A percentile compares a stretch with the other conserved stretches of the same genome.
phyloP scores from a whole-genome alignment of 1,140 invertebrate genomes.

The Bicyclus anynana region DNA sequence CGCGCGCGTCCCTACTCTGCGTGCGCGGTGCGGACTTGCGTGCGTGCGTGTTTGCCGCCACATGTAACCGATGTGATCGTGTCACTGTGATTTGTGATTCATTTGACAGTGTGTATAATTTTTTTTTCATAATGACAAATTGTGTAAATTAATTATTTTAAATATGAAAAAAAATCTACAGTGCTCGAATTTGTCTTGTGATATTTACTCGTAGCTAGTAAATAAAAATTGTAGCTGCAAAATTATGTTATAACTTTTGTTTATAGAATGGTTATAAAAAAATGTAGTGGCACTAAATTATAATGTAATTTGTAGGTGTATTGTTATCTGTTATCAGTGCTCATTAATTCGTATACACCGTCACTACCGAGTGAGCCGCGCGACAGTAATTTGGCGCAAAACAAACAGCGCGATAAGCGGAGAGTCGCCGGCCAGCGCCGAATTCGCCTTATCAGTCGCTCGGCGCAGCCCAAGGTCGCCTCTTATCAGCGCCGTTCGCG shows the following conservation, averaged over 20 bases:
- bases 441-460: conserved; percentile 68
- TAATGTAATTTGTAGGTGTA: not conserved
- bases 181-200: too few species aligned
- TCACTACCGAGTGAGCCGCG: conserved; percentile 18
- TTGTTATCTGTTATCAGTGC: conserved; percentile 19
- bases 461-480: conserved; percentile 59
- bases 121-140: not conserved
- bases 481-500: conserved; percentile 54
- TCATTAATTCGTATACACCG: conserved; percentile 44
- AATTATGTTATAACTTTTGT: too few species aligned
- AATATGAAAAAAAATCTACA: too few species aligned
- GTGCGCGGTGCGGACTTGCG: conserved; percentile 32
- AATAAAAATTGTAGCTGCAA: too few species aligned
- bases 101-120: not conserved
- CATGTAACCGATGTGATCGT: too few species aligned
- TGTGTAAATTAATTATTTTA: too few species aligned
- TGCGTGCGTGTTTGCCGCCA: conserved; percentile 21
- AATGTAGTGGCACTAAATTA: not conserved
- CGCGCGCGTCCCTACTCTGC: conserved; percentile 53
- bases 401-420: conserved; percentile 57
- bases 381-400: conserved; percentile 61
- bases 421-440: conserved; percentile 39
- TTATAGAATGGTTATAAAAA: not conserved
- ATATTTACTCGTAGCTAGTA: too few species aligned
- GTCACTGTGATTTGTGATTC: conserved; percentile 21